Evolutionary conservation across 2,113 vertebrate species (phyloP), one percentile per base, ranked within the genome.

Genomic region (Odocoileus hemionus): DNA sequence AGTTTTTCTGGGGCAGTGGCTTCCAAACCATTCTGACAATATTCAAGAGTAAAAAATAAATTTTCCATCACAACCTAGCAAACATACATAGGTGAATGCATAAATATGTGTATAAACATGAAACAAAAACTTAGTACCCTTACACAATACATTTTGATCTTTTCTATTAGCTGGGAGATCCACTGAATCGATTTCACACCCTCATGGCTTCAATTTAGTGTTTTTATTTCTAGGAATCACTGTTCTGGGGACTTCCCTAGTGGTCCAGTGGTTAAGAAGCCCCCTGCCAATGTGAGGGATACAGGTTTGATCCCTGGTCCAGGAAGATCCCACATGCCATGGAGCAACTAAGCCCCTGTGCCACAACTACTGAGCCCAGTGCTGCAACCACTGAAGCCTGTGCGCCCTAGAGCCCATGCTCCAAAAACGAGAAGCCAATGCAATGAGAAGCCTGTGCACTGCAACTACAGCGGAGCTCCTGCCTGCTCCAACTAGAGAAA

Each of bases 141-240:
- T 86, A 67, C 15, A 79, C 0, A 30, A 79, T 26, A 87, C 15
- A 86, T 25, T 61, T 2, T 50, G n/a, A 78, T 86, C 61, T 96
- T 78, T 90, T 90, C 61, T 89, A 87, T 26, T 57, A 90, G 85
- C 36, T 92, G 58, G 60, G 4, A 87, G 25, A 90, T 21, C 36
- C 58, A 86, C 1, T 47, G 80, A 86, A 87, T 2, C 86, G 26
- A 90, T 84, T 93, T 84, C 57, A 93, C 30, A 96, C 58, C 15
- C 39, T 91, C 25, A 21, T 61, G 36, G 43, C n/a, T 95, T 95
- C 52, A 89, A 43, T 60, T 52, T 36, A 86, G 55, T 67, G 28
- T 30, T 94, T 97, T 93, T 67, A 67, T 86, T 67, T 95, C 79
- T 96, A 91, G 86, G 79, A 97, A 87, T 92, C 50, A 86, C 39